Evolutionary conservation across 2,113 vertebrate genomes (phyloP), one percentile per base, ranked within the genome.

Genomic region (Clarias gariepinus): DNA sequence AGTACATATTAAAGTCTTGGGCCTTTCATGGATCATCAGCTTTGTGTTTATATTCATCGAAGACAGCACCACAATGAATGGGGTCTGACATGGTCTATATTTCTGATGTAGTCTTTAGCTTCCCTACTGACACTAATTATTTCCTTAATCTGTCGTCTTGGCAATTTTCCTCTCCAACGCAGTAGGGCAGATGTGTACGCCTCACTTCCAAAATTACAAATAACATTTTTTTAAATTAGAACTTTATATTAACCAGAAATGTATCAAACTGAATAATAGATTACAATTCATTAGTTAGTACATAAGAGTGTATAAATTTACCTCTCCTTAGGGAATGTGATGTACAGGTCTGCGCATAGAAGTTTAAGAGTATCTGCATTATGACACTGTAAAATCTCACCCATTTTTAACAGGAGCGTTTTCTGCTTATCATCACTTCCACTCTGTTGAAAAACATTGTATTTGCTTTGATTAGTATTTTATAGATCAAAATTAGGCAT

Each of bases 141-240:
- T 78, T 93, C 78, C 1, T 0, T 83, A 0, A 91, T 60, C 21
- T 91, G 0, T 2, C 28, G 0, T 3, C 41, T 6, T 28, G 90
- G 82, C 3, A 93, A 87, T 25, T 82, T 85, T 6, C 88, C 89
- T 89, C 89, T 90, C 90, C 90, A 94, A 15, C 10, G 77, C 85
- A 94, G 90, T 81, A 94, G 82, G 2, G 10, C 9, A 0, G 68
- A 60, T 4, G 94, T 81, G 0, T 90, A 86, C 64, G 89, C 25
- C 58, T 87, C 18, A 1, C 92, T 93, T 88, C 25, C 81, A 87
- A 55, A n/a, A 85, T 53, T 23, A 4, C 55, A 77, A 73, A 86
- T 15, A 71, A 3, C 58, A 53, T 4, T 69, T 21, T 21, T 77
- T 52, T 61, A 3, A 83, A 28, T 79, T 25, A 55, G 11, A 28